Evolutionary conservation across 1,140 invertebrate species (phyloP).

Genomic region (Eurosta solidaginis): DNA sequence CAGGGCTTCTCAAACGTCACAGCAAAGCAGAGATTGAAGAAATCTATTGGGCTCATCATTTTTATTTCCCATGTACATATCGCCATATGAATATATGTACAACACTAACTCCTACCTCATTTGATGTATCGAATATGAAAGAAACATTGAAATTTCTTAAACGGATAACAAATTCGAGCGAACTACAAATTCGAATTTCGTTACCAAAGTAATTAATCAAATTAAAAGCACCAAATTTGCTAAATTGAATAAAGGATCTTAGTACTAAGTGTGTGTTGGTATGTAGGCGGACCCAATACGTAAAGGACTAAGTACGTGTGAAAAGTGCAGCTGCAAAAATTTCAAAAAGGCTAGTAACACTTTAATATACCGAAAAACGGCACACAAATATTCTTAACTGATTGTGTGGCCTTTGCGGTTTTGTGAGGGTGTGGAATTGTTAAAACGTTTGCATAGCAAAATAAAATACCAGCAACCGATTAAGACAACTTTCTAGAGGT

Average conservation of each 20-base stretch:
- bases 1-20: too few species aligned
- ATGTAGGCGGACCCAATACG: not conserved
- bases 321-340: slow-evolving; percentile 9
- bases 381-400: not conserved
- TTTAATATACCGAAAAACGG: slow-evolving; percentile 9
- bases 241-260: not conserved
- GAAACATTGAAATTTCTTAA: too few species aligned
- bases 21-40: too few species aligned
- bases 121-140: too few species aligned
- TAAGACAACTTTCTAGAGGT: not conserved
- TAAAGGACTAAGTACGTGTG: not conserved
- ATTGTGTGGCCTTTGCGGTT: not conserved
- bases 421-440: not conserved
- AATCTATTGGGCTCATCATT: too few species aligned
- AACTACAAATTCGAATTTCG: not conserved
- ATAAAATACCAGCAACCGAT: too few species aligned
- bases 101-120: too few species aligned
- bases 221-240: not conserved
- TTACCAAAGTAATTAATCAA: slow-evolving; percentile 2
- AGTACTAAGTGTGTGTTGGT: not conserved
- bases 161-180: too few species aligned
- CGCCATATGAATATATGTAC: too few species aligned
- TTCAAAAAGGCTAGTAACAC: not conserved
- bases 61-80: too few species aligned
- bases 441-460: not conserved